Conservation (phyloP, 2,888 invertebrate species). For the Leptogaster cylindrica region DNA sequence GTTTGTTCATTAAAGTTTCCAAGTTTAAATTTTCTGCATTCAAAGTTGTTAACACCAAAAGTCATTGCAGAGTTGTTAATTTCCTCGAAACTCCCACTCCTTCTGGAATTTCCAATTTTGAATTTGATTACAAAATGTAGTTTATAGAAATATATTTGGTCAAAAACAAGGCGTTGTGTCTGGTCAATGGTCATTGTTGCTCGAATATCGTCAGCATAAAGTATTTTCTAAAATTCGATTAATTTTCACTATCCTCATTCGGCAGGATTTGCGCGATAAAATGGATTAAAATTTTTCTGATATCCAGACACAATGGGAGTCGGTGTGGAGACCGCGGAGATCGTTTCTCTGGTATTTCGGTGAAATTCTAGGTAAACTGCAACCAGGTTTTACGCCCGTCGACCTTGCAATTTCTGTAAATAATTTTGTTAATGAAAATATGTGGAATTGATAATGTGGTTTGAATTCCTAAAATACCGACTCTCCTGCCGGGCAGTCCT, state of each 20-base stretch:
- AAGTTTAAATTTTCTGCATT: constrained; percentile 1
- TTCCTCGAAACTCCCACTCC: too few relatives aligned
- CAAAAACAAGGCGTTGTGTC: background rate
- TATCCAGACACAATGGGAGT: constrained; percentile 20
- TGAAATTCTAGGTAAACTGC: background rate
- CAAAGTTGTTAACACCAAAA: too few relatives aligned
- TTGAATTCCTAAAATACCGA: constrained; percentile 5
- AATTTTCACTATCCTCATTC: constrained; percentile 22
- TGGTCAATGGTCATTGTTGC: background rate
- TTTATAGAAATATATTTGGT: constrained; percentile 4
- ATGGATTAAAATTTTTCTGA: constrained; percentile 19
- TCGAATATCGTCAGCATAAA: background rate
- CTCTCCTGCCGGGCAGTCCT: background rate
- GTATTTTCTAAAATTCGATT: constrained; percentile 9
- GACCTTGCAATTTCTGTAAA: constrained; percentile 17
- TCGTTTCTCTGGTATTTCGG: too few relatives aligned
- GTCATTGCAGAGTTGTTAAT: too few relatives aligned
- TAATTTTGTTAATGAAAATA: constrained; percentile 33
- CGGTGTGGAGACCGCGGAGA: background rate
- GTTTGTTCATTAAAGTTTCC: constrained; percentile 30
- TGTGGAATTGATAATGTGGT: constrained; percentile 34
- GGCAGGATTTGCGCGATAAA: background rate
- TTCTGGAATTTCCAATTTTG: constrained; percentile 6
- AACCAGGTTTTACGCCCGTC: background rate
- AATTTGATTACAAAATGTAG: constrained; percentile 1